phyloP scores from a whole-genome alignment of 2,797 vertebrate species.

The Coreius guichenoti region DNA sequence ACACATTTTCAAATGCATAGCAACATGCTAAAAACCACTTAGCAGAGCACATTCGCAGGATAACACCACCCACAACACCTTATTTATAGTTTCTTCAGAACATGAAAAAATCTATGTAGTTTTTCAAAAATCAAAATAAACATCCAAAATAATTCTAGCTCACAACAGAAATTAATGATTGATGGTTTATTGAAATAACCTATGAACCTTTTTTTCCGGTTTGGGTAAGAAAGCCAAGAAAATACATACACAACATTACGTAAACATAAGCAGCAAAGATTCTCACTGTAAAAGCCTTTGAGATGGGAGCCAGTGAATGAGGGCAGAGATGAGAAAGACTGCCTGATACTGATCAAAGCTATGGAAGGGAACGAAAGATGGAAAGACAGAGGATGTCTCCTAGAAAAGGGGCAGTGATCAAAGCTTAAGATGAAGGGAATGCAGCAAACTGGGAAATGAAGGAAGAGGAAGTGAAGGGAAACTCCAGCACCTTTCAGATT shows the following conservation, averaged over 20 bases:
- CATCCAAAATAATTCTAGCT: neutral
- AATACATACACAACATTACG: conserved; percentile 1
- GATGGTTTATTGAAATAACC: neutral
- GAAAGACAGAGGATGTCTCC: conserved; percentile 55
- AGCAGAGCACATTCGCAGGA: neutral
- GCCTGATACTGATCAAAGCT: conserved; percentile 50
- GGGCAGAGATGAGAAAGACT: conserved; percentile 43
- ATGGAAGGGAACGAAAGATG: neutral
- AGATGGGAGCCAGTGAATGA: conserved; percentile 36
- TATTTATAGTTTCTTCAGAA: neutral
- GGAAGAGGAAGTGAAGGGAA: conserved; percentile 68
- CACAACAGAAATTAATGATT: neutral
- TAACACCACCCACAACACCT: neutral
- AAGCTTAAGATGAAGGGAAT: conserved; percentile 72
- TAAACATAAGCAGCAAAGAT: neutral
- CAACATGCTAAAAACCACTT: neutral
- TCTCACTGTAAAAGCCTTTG: conserved; percentile 3
- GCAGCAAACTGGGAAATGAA: conserved; percentile 72
- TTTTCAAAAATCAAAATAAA: neutral
- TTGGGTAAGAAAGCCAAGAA: neutral
- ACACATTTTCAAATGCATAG: neutral
- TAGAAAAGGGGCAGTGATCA: conserved; percentile 77
- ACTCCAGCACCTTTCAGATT: conserved; percentile 52
- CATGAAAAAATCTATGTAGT: neutral
- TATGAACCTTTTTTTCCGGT: neutral